Percentiles rank a stretch among this genome's conserved stretches.
These are phyloP conservation scores for Varanus salvator DNA, from an alignment of 2,113 vertebrate species.

Conservation along the genomic window DNA sequence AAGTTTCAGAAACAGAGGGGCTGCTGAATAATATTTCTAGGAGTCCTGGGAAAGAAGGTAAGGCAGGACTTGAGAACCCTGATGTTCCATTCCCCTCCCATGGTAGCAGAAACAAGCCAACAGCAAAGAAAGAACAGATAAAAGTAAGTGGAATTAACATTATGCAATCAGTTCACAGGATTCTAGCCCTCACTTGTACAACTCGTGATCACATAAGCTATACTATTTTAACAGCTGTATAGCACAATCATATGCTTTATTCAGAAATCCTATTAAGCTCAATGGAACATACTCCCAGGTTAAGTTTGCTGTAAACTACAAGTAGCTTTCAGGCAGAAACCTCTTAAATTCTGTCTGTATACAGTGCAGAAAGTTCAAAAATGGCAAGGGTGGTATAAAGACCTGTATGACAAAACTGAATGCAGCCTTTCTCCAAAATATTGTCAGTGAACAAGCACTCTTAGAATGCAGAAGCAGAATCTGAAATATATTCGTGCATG, in stretches of 20 bases:
- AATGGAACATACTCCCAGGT: neutral
- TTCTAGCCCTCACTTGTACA: neutral
- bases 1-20: neutral
- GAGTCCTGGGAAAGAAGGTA: neutral
- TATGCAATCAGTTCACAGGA: neutral
- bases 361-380: neutral
- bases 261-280: neutral
- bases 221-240: neutral
- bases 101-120: neutral
- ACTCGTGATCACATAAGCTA: neutral
- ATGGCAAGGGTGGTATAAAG: neutral
- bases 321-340: neutral
- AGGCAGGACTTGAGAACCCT: neutral
- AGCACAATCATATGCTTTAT: neutral
- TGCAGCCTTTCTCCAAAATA: neutral
- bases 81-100: neutral
- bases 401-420: neutral
- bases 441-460: neutral
- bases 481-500: neutral
- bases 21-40: neutral
- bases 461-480: neutral
- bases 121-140: neutral
- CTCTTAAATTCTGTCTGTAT: neutral
- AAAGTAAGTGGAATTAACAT: neutral
- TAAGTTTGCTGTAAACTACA: neutral